A percentile compares a stretch with the other conserved stretches of the same genome.
Conservation (phyloP, 2,888 invertebrate genomes). For the Agriopis marginaria region DNA sequence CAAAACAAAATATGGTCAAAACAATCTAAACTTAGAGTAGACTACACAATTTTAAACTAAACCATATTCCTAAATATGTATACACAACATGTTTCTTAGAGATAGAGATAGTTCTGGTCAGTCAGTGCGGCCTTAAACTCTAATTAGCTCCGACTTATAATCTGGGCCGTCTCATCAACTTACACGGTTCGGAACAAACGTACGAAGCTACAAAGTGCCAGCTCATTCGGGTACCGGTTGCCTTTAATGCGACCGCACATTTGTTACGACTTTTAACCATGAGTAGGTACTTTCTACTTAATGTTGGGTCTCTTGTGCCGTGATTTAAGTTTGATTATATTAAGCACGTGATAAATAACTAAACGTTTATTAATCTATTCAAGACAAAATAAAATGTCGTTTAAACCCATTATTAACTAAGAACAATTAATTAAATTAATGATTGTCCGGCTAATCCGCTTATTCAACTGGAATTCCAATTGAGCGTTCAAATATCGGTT, state of each 20-base stretch:
- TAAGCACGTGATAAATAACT: not conserved
- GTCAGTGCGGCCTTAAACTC: constrained; percentile 41
- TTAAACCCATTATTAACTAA: not conserved
- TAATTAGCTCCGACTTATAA: constrained; percentile 55
- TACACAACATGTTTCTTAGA: no score
- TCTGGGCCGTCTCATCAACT: constrained; percentile 53
- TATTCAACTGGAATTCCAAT: not conserved
- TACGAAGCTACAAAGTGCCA: constrained; percentile 45
- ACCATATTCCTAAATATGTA: no score
- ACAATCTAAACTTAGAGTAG: no score
- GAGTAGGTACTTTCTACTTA: constrained; percentile 19
- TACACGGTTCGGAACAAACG: constrained; percentile 42
- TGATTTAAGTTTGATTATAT: constrained; percentile 19
- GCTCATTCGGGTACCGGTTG: constrained; percentile 40
- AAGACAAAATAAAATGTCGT: not conserved
- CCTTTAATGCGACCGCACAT: constrained; percentile 52
- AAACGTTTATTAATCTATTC: not conserved
- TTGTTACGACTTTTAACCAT: constrained; percentile 49
- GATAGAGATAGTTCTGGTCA: no score
- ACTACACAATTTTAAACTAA: no score
- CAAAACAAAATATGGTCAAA: no score
- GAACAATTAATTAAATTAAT: not conserved
- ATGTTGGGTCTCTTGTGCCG: constrained; percentile 24
- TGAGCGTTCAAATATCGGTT: constrained; percentile 1
- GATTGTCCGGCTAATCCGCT: constrained; percentile 1